These are phyloP conservation scores for Leptestheria dahalacensis DNA, from an alignment of 1,140 invertebrate species.

Conservation along the genomic window DNA sequence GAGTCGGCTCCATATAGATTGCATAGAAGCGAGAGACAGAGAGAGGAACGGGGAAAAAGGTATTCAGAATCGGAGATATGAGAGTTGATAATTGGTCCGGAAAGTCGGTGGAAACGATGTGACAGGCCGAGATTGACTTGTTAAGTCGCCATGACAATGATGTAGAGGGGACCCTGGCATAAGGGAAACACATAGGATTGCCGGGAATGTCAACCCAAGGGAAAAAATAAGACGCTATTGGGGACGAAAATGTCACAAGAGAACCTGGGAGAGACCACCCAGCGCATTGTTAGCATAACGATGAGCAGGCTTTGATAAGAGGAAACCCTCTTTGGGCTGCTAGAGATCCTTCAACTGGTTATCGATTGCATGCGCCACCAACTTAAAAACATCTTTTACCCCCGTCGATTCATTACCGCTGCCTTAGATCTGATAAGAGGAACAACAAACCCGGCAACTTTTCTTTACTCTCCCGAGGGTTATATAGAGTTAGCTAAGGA, in stretches of 20 bases:
- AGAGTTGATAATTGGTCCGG: not conserved
- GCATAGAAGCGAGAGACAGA: too few species aligned
- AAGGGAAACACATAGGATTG: not conserved
- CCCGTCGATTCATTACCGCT: too few species aligned
- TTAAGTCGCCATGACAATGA: not conserved
- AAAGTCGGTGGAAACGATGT: not conserved
- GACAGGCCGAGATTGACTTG: not conserved
- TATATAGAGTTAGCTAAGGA: too few species aligned
- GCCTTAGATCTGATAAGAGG: too few species aligned
- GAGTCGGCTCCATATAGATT: too few species aligned
- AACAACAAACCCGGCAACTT: too few species aligned
- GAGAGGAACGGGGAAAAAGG: not conserved
- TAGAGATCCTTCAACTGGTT: not conserved
- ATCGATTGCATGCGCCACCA: not conserved
- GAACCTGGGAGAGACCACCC: not conserved
- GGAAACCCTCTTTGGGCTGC: too few species aligned
- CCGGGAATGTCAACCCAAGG: not conserved
- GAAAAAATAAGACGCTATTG: not conserved
- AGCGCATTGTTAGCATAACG: not conserved
- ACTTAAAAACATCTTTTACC: too few species aligned
- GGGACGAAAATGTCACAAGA: not conserved
- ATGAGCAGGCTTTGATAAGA: not conserved
- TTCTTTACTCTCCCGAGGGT: too few species aligned
- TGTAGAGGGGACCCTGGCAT: not conserved
- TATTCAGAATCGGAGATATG: not conserved